Evolutionary conservation across 2,888 invertebrate genomes (phyloP), one percentile per base, ranked within the genome.

Genomic region (Peribatodes rhomboidaria): DNA sequence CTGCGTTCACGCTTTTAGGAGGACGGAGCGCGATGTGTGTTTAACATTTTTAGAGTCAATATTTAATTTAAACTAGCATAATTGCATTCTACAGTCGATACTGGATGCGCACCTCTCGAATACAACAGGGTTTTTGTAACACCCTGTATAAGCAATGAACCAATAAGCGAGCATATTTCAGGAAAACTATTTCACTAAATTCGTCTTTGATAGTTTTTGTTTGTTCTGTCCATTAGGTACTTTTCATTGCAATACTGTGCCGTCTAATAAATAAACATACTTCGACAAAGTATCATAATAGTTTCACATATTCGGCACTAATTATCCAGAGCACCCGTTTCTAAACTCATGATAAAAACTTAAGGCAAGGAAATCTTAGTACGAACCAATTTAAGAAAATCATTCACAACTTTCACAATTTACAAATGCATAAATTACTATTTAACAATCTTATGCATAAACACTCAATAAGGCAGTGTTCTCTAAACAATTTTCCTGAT

Each of bases 301-400:
- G 35, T 3, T 35, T 35, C 35, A 37, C 33, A 10, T 39, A 37
- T 18, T 20, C 11, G 37, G 50, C 35, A 33, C 16, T 35, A 35
- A 49, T 10, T 37, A 13, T 14, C 20, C 1, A n/a, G 22, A 53
- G 39, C 53, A 53, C 53, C 39, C 11, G n/a, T 42, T 42, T 42
- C n/a, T 11, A 46, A 46, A 46, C 42, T 42, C 41, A 41, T 2
- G 37, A n/a, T 37, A 18, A 41, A 41, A 9, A 14, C 37, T 11
- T 37, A 27, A 49, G 49, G 33, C 49, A 44, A 13, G 20, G 44
- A 20, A 35, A 35, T 35, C 18, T 44, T 44, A 20, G 20, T 42
- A 42, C 3, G 20, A 44, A 44, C 0, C 22, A 44, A 44, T 44
- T 20, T 44, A 44, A 7, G 7, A 44, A 20, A 44, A 44, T 44